Evolutionary conservation across 2,888 invertebrate genomes (phyloP), one percentile per base, ranked within the genome.

Genomic region (Mimachlamys varia): DNA sequence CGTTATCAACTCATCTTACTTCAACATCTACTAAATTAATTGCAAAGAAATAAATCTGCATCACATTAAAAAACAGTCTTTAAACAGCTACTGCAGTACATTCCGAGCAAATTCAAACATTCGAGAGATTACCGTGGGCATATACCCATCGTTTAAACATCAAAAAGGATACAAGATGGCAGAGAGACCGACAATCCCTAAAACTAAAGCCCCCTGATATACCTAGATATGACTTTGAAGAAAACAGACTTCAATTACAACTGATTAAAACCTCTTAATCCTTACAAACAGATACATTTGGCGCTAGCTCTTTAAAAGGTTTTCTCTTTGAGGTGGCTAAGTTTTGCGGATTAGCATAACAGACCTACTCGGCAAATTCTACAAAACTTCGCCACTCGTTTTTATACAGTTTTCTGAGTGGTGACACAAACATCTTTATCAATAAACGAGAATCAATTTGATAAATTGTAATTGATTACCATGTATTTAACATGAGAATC

Each of bases 241-340:
- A 89, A 89, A 88, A 88, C 88, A 38, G 62, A 88, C 58, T 89
- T 91, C 89, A 91, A 91, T 91, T 91, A 89, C 88, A 88, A 91
- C 89, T 91, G 91, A 91, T 91, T 91, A 91, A 89, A 89, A 87
- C 88, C 88, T 89, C 88, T 91, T 91, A 91, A 91, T 91, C 91
- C 88, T 50, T 38, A 91, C 89, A 91, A 91, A 91, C 91, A 91
- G 50, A 76, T 44, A 89, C 91, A 91, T 91, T 91, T 91, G 91
- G 89, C 89, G 88, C 76, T 88, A 88, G 53, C 88, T 88, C 88
- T 89, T 91, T 89, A 91, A 91, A 91, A 89, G 89, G 87, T 88
- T 62, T 89, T 49, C 76, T 88, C 90, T 89, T 91, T 91, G 88
- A 88, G 88, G 38, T 49, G 88, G 50, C 49, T 49, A 88, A 88